Base-by-base conservation (phyloP, 1,140 invertebrate species). In the Brachionus manjavacas region DNA sequence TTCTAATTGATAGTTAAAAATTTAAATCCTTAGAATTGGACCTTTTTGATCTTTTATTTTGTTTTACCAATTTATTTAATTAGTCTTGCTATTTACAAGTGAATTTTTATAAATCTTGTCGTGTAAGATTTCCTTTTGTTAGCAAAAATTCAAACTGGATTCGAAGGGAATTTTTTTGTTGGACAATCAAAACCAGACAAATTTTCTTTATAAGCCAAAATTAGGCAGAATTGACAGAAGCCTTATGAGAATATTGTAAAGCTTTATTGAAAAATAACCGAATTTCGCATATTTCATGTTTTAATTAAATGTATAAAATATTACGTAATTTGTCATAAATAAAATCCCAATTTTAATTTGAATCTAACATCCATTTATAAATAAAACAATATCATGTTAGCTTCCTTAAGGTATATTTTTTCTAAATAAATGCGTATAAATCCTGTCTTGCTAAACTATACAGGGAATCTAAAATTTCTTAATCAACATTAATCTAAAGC, bases 321-420 rank as follows among this genome's bases (percentile, higher is more conserved):
- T 68, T 68, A 68, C 66, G 66, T 68, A 68, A 68, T 68, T 28
- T 68, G 66, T 68, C 66, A 68, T 28, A 31, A 68, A 68, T 28
- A 31, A 68, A 68, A 68, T 31, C 23, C 25, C 4, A 14, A 31
- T 68, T 23, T 64, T 64, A 9, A 64, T 28, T 64, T 64, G 25
- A 64, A 68, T 68, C 39, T 16, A 35, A 28, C 66, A 31, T 68
- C 0, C 14, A 14, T 68, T 68, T 28, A 16, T 12, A 39, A 25
- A 16, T 23, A 68, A 31, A 39, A 68, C 2, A 25, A 68, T 20
- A 23, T 16, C 11, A 68, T 39, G 25, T 39, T 39, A 11, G 31
- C 66, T 68, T 68, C 28, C 66, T 31, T 31, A 28, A 68, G 66
- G 25, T 39, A 39, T 16, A n/a, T 68, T 68, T 31, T 4, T 39